Percentiles rank a stretch among this genome's conserved stretches.
phyloP scores from a whole-genome alignment of 2,888 invertebrate species.

The Imbricaverruca yamaguchii region DNA sequence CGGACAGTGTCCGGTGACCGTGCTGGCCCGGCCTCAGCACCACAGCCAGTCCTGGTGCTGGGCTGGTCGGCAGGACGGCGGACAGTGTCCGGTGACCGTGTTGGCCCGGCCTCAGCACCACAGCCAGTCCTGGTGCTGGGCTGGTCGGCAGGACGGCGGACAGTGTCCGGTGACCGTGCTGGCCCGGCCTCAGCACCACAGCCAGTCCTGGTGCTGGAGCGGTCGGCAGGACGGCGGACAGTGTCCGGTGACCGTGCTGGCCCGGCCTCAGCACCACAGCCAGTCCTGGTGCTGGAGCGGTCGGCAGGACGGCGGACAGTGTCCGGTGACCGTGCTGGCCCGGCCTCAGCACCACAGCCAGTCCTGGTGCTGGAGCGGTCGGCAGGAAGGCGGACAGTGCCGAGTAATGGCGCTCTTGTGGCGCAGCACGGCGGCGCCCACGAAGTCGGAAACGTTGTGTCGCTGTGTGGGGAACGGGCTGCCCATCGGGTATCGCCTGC shows the following conservation, averaged over 20 bases:
- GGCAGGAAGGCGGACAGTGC: neutral
- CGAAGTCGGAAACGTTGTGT: neutral
- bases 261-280: too few relatives aligned
- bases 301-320: neutral
- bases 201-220: neutral
- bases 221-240: neutral
- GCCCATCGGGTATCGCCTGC: constrained; percentile 23
- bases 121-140: neutral
- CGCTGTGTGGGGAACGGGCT: constrained; percentile 27
- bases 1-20: neutral
- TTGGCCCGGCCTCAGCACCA: too few relatives aligned
- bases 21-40: too few relatives aligned
- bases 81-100: neutral
- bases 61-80: neutral
- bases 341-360: too few relatives aligned
- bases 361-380: neutral
- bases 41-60: neutral
- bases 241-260: neutral
- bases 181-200: too few relatives aligned
- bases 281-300: neutral
- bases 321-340: too few relatives aligned
- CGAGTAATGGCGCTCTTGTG: neutral
- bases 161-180: neutral
- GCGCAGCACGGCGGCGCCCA: neutral
- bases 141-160: neutral